Evolutionary conservation across 2,797 vertebrate genomes (phyloP).

Genomic region (Oceanodroma leucorhoa): DNA sequence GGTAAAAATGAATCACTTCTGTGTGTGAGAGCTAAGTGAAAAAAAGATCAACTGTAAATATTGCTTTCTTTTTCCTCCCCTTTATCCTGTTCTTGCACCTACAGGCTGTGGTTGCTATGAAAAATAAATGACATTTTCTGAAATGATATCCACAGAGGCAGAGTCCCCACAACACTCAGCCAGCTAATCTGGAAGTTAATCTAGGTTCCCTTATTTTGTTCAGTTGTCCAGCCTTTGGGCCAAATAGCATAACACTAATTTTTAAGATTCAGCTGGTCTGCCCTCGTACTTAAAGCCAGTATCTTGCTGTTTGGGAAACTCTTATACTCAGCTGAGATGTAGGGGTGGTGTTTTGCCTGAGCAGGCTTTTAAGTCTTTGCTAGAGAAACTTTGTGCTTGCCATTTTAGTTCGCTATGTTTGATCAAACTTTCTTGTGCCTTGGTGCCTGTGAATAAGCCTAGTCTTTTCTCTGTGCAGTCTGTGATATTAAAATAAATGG

Average conservation of each 20-base stretch:
- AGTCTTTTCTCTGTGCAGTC: background rate
- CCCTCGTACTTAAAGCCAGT: background rate
- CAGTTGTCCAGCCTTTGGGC: background rate
- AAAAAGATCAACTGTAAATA: conserved; percentile 54
- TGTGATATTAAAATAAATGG: background rate
- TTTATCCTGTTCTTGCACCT: conserved; percentile 51
- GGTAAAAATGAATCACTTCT: conserved; percentile 75
- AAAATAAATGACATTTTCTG: conserved; percentile 53
- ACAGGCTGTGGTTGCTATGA: conserved; percentile 51
- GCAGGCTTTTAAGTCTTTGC: background rate
- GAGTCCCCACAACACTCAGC: background rate
- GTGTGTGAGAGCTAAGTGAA: conserved; percentile 33
- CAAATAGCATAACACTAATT: background rate
- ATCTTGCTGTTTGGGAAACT: background rate
- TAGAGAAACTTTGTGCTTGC: background rate
- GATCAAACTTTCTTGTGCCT: background rate
- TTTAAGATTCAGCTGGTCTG: background rate
- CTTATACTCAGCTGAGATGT: background rate
- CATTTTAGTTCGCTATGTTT: background rate
- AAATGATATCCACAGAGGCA: conserved; percentile 10
- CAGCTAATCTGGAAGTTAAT: conserved; percentile 16
- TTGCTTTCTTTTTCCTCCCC: conserved; percentile 61
- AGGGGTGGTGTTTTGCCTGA: background rate
- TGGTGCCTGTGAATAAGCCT: background rate
- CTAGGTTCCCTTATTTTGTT: background rate